Conservation (phyloP, 2,113 vertebrate genomes). For the Aleadryas rufinucha region DNA sequence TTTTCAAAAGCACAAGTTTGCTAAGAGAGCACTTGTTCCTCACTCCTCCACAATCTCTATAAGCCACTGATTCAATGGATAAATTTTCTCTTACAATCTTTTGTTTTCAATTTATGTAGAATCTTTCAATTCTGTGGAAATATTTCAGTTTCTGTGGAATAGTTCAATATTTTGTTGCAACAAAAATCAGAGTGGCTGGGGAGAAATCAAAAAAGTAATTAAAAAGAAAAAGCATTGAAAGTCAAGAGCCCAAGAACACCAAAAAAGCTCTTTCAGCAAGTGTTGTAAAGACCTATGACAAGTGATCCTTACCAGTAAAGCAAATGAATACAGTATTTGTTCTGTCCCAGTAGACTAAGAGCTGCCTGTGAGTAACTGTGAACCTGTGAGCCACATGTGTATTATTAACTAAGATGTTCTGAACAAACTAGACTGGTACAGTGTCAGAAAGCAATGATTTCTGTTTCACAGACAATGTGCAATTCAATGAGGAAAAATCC, state of each 20-base stretch:
- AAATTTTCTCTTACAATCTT: background rate
- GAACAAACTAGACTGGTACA: background rate
- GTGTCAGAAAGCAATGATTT: background rate
- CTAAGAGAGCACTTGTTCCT: background rate
- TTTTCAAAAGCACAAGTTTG: background rate
- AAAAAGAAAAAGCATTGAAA: background rate
- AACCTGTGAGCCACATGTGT: background rate
- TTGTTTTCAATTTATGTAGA: background rate
- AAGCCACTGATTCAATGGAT: background rate
- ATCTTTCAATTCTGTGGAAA: background rate
- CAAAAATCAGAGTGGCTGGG: background rate
- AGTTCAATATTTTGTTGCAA: background rate
- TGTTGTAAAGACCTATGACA: background rate
- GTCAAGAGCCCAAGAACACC: background rate
- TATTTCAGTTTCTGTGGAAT: background rate
- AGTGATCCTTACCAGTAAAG: background rate
- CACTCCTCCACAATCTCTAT: background rate
- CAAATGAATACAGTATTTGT: background rate
- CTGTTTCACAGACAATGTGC: background rate
- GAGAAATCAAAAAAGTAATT: background rate
- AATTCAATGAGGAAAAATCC: background rate
- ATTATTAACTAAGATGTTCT: slow-evolving; percentile 21
- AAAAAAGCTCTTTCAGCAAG: background rate
- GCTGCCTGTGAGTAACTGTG: background rate
- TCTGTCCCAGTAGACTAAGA: background rate